A percentile compares a stretch with the other conserved stretches of the same genome.
Conservation (phyloP, 2,888 invertebrate species). For the Cheilosia variabilis region DNA sequence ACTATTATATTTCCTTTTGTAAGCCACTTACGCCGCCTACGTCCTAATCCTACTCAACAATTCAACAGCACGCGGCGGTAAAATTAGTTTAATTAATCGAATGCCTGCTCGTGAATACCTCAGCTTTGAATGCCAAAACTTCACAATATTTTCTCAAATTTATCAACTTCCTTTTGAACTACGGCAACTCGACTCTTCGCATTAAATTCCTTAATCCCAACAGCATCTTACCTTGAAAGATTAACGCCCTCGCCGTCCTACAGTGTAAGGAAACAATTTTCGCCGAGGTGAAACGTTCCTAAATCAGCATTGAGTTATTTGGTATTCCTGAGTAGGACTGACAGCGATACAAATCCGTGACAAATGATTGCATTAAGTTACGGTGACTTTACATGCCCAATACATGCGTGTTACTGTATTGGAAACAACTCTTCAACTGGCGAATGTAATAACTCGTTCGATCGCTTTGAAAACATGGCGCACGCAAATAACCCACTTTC, state of each 20-base stretch:
- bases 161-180: neutral
- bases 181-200: neutral
- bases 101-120: neutral
- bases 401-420: neutral
- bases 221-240: neutral
- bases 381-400: neutral
- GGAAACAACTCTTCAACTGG: neutral
- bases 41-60: no score
- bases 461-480: neutral
- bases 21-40: no score
- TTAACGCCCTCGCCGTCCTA: neutral
- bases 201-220: neutral
- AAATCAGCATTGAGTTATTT: neutral
- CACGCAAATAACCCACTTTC: neutral
- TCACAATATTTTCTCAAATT: no score
- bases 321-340: neutral
- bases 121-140: no score
- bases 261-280: neutral
- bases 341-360: neutral
- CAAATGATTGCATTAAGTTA: neutral
- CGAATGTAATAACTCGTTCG: neutral
- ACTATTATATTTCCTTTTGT: no score
- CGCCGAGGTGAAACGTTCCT: neutral
- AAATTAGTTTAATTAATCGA: neutral
- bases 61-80: no score